Base-by-base conservation (phyloP, 2,888 invertebrate genomes). In the Macrophya alboannulata region DNA sequence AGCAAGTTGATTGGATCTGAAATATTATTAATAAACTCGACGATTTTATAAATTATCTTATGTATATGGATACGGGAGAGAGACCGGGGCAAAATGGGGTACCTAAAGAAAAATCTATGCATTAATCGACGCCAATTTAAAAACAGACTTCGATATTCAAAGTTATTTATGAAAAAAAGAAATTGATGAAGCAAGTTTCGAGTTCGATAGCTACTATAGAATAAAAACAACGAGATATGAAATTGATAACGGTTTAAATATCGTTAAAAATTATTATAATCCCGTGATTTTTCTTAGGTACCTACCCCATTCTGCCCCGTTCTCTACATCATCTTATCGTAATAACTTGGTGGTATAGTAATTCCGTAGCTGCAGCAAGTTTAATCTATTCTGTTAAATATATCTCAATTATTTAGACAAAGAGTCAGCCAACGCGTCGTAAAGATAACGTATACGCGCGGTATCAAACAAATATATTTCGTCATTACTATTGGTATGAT, bases 1-100 rank as follows among this genome's bases (percentile, higher is more conserved):
- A 76, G 89, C 89, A 85, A 92, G 86, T 85, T 92, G 92, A 87
- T 92, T 92, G 12, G 92, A 91, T 85, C 92, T 93, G 87, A 1
- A 85, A 68, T 45, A 72, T 40, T 21, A 15, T 37, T 37, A 40
- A 72, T 72, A 21, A 59, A 59, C n/a, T n/a, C 59, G 8, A 25
- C 15, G 37, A 31, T 65, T 31, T 65, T 31, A 25, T 25, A 31
- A 65, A n/a, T 62, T 62, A 62, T 62, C n/a, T 8, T 59, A 59
- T 59, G 0, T 4, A 8, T 59, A 21, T 59, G n/a, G 31, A 3
- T 31, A 31, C 31, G 31, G 3, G 31, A 59, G 5, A 12, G 21
- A 15, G 48, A 15, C 48, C 15, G 15, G 48, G 15, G 12, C 15
- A 48, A 43, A 43, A 45, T 48, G 17, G 31, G 31, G 31, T 31